phyloP scores from a whole-genome alignment of 2,113 vertebrate species.

The Rhabdomys dilectus region DNA sequence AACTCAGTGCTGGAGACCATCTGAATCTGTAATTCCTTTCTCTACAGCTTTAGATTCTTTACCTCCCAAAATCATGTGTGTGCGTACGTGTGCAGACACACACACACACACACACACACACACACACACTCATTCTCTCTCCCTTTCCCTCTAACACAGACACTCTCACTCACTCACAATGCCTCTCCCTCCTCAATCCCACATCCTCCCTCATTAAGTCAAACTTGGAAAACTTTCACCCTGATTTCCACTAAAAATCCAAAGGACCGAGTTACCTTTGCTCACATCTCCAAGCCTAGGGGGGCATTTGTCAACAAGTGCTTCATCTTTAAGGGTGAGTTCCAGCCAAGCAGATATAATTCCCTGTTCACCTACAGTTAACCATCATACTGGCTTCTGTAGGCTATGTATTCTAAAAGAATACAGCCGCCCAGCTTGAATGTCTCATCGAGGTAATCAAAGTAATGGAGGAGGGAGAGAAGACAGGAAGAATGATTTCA shows the following conservation, averaged over 20 bases:
- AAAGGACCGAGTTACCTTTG: slow-evolving; percentile 3
- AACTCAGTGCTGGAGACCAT: neutral
- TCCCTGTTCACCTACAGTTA: slow-evolving; percentile 63
- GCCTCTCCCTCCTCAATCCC: neutral
- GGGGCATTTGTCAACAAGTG: slow-evolving; percentile 29
- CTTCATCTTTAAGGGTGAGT: slow-evolving; percentile 50
- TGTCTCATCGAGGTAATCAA: slow-evolving; percentile 60
- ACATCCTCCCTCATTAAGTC: neutral
- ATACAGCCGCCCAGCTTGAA: slow-evolving; percentile 31
- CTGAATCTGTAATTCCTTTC: slow-evolving; percentile 41
- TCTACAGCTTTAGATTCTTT: neutral
- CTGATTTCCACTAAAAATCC: slow-evolving; percentile 58
- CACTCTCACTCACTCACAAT: neutral
- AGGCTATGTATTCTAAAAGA: slow-evolving; percentile 71
- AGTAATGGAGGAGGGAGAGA: slow-evolving; percentile 48
- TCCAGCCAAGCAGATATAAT: slow-evolving; percentile 60
- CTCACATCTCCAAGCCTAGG: slow-evolving; percentile 27
- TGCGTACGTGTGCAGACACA: neutral
- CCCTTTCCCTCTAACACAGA: neutral
- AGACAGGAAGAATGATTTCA: slow-evolving; percentile 61
- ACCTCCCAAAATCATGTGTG: neutral
- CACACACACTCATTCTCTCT: neutral
- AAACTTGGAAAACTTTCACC: slow-evolving; percentile 51
- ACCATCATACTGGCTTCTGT: slow-evolving; percentile 56
- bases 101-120: neutral